These are phyloP conservation scores for Drosophila bocqueti DNA, from an alignment of 1,140 invertebrate genomes.

Conservation along the genomic window DNA sequence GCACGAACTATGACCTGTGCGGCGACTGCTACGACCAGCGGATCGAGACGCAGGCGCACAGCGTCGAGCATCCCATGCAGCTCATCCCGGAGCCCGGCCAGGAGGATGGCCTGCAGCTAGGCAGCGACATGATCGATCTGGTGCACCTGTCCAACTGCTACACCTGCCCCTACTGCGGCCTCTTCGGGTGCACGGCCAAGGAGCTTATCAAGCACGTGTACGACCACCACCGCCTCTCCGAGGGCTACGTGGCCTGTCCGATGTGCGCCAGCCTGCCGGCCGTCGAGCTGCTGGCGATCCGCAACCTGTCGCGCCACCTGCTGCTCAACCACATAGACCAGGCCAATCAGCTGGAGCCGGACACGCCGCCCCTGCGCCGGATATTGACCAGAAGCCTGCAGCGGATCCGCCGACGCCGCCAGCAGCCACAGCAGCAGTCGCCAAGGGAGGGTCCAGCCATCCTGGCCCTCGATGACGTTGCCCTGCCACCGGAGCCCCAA, in stretches of 20 bases:
- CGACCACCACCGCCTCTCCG: conserved; percentile 36
- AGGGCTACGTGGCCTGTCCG: conserved; percentile 64
- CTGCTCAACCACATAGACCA: conserved; percentile 65
- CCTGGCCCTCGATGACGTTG: not conserved
- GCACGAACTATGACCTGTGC: conserved; percentile 65
- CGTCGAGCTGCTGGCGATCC: conserved; percentile 3
- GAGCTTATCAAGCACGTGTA: conserved; percentile 62
- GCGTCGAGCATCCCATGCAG: conserved; percentile 63
- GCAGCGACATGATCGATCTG: conserved; percentile 38
- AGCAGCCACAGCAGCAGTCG: not conserved
- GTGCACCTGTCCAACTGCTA: conserved; percentile 67
- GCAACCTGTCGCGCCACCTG: conserved; percentile 59
- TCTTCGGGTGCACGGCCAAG: conserved; percentile 48
- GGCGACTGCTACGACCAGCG: conserved; percentile 58
- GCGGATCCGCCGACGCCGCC: conserved; percentile 26
- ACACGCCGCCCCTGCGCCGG: conserved; percentile 47
- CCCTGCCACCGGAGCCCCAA: not conserved
- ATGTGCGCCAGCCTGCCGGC: conserved; percentile 54
- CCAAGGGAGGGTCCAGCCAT: not conserved
- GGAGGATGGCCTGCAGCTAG: conserved; percentile 12
- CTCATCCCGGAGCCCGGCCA: conserved; percentile 25
- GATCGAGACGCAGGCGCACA: conserved; percentile 52
- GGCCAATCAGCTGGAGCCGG: conserved; percentile 61
- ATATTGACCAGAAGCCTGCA: conserved; percentile 20
- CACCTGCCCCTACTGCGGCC: conserved; percentile 62